phyloP scores from a whole-genome alignment of 2,888 invertebrate genomes.

The Drosophila kanekoi region DNA sequence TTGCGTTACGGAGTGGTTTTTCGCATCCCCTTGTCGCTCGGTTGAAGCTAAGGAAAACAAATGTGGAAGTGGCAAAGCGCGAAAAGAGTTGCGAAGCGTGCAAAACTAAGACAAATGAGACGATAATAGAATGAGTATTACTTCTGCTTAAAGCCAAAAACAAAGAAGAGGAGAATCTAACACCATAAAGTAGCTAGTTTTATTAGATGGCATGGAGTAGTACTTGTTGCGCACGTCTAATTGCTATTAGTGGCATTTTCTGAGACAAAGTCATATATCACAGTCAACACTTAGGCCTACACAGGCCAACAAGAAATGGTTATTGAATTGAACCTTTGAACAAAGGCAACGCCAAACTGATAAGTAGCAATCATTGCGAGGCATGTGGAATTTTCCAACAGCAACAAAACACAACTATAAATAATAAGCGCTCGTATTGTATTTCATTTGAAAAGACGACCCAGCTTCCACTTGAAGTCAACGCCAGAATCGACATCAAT shows the following conservation, averaged over 20 bases:
- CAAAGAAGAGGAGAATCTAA: background rate
- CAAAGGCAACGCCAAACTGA: constrained; percentile 43
- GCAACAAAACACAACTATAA: constrained; percentile 65
- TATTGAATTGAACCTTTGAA: constrained; percentile 51
- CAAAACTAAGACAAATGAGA: constrained; percentile 74
- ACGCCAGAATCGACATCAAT: constrained; percentile 33
- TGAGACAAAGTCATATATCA: constrained; percentile 33
- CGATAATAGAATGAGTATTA: constrained; percentile 69
- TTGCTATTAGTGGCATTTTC: constrained; percentile 14
- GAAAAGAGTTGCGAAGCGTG: constrained; percentile 63
- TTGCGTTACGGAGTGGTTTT: constrained; percentile 63
- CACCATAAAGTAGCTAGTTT: constrained; percentile 38
- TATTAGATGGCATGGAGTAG: constrained; percentile 7
- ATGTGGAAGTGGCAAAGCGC: constrained; percentile 72
- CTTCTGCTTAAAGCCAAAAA: constrained; percentile 42
- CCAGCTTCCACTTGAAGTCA: constrained; percentile 40
- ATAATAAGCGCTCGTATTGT: constrained; percentile 69
- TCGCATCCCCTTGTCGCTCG: constrained; percentile 27
- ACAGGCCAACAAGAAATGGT: constrained; percentile 26
- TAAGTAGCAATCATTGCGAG: constrained; percentile 53
- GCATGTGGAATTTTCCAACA: constrained; percentile 28
- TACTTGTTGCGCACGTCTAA: constrained; percentile 41
- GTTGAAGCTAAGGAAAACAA: constrained; percentile 71
- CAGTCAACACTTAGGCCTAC: background rate
- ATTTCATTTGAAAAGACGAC: constrained; percentile 67